Evolutionary conservation across 2,797 vertebrate genomes (phyloP).

Genomic region (Pelodytes ibericus): DNA sequence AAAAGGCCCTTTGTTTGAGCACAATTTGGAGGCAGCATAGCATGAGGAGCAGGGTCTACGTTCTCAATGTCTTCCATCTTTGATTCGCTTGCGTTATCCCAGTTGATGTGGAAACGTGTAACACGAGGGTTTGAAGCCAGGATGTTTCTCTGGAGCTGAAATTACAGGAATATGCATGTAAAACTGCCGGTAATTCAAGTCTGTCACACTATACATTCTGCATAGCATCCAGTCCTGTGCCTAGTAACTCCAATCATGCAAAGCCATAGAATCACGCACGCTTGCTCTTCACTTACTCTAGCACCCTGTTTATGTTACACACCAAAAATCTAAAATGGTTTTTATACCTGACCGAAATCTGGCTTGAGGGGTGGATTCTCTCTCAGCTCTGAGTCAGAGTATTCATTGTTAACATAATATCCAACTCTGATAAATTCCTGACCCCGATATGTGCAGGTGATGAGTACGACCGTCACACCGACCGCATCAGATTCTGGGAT

Average conservation of each 20-base stretch:
- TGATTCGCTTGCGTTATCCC: constrained; percentile 81
- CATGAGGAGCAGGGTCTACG: constrained; percentile 80
- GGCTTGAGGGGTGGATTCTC: constrained; percentile 90
- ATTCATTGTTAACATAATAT: constrained; percentile 95
- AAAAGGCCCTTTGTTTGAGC: constrained; percentile 75
- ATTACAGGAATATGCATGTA: too few relatives aligned
- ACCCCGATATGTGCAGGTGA: constrained; percentile 90
- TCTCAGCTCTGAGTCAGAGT: constrained; percentile 84
- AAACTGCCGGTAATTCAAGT: too few relatives aligned
- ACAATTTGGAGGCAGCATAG: constrained; percentile 79
- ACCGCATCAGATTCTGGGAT: constrained; percentile 92
- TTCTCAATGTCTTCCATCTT: constrained; percentile 87
- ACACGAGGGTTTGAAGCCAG: constrained; percentile 89
- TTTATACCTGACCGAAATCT: constrained; percentile 83
- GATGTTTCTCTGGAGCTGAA: constrained; percentile 91
- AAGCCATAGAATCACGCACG: too few relatives aligned
- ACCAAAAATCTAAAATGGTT: too few relatives aligned
- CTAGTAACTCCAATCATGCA: too few relatives aligned
- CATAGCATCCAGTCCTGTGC: too few relatives aligned
- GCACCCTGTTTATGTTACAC: too few relatives aligned
- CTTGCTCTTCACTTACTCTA: too few relatives aligned
- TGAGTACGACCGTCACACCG: constrained; percentile 89
- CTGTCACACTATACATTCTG: too few relatives aligned
- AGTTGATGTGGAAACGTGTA: constrained; percentile 93
- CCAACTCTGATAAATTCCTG: constrained; percentile 94